Evolutionary conservation across 1,140 invertebrate species (phyloP).

Genomic region (Rhagoletis pomonella): DNA sequence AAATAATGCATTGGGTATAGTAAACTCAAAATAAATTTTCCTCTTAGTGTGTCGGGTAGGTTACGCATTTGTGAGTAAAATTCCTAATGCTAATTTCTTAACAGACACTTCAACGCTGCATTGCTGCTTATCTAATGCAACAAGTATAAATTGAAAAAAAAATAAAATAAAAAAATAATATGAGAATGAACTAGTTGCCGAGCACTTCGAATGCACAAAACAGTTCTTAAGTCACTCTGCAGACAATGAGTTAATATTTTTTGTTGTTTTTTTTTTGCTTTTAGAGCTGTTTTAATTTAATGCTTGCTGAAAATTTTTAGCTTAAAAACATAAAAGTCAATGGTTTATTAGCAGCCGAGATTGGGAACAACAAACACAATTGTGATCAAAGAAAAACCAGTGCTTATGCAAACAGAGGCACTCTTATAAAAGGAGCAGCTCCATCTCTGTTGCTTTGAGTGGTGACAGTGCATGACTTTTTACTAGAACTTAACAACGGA

Average conservation of each 20-base stretch:
- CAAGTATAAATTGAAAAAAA: not conserved
- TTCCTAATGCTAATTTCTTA: not conserved
- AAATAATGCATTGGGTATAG: no score
- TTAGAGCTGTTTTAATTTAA: not conserved
- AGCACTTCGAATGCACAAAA: slow-evolving; percentile 8
- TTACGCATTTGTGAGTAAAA: slow-evolving; percentile 26
- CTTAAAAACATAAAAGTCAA: slow-evolving; percentile 22
- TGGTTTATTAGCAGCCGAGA: not conserved
- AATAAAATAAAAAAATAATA: not conserved
- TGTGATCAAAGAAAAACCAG: not conserved
- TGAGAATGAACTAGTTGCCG: not conserved
- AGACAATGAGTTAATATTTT: not conserved
- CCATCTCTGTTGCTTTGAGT: no score
- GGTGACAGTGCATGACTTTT: no score
- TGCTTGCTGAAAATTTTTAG: slow-evolving; percentile 8
- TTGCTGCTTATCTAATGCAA: not conserved
- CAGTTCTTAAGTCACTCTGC: not conserved
- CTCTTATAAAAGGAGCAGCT: no score
- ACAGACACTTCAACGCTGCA: not conserved
- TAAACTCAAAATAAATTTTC: not conserved
- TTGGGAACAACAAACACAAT: not conserved
- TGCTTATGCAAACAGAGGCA: no score
- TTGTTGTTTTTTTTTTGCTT: no score
- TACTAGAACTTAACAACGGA: no score
- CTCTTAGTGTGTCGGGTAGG: not conserved